Evolutionary conservation across 2,888 invertebrate species (phyloP), one percentile per base, ranked within the genome.

Genomic region (Neoaliturus tenellus): DNA sequence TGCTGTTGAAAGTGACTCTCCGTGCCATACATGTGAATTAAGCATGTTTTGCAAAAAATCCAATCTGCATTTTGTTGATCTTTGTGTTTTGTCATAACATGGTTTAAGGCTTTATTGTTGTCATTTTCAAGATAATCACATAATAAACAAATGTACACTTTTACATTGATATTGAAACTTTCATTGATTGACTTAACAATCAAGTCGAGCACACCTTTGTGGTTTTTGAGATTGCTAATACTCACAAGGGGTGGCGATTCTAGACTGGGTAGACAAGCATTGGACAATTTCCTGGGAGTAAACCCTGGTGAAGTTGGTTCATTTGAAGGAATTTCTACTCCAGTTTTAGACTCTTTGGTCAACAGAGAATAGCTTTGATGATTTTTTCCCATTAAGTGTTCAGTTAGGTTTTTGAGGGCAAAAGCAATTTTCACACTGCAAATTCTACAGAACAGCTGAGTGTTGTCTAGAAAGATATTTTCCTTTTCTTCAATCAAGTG

Each of bases 101-200:
- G 69, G n/a, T 23, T 69, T 20, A 14, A 8, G 3, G 69, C 69
- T 20, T 69, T 39, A 10, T 25, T 39, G 23, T 69, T 20, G 8
- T 69, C 39, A 69, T 69, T 69, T 69, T n/a, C 69, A 25, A 69
- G 39, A 31, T 5, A 35, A 31, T 69, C 69, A 69, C 69, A 69
- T 1, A 69, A 6, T 5, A 35, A 10, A 69, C 69, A 69, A 39
- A 69, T 35, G 17, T 28, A 69, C 2, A 69, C 33, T 2, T 33
- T 10, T 28, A 69, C 35, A 33, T 35, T 17, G 8, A 69, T 23
- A 28, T 20, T 20, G 2, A 39, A 39, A 14, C 39, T 23, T 39
- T 35, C 23, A n/a, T 35, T 35, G 6, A 69, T 10, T n/a, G 69
- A 69, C 20, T 69, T 20, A 20, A 1, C 23, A 39, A 69, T 31